phyloP scores from a whole-genome alignment of 2,888 invertebrate species.

The Drosophila eohydei region DNA sequence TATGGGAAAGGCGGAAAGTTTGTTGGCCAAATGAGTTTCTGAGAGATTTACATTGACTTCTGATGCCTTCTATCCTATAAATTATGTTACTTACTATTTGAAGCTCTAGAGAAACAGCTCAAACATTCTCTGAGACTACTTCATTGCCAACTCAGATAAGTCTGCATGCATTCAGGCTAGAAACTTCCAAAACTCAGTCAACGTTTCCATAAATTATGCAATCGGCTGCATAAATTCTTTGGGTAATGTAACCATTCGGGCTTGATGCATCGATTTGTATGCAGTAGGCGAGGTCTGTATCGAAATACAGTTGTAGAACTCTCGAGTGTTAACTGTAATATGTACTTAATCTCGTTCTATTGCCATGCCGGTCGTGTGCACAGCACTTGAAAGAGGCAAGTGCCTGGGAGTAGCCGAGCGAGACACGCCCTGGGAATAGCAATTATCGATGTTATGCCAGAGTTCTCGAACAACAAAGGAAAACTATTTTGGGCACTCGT shows the following conservation, averaged over 20 bases:
- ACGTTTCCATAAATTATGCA: constrained; percentile 3
- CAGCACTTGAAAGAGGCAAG: constrained; percentile 8
- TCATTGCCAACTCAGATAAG: too few species aligned
- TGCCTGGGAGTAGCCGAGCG: not conserved
- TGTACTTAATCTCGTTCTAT: constrained; percentile 48
- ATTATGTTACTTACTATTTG: too few species aligned
- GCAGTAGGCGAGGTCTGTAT: constrained; percentile 6
- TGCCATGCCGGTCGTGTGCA: constrained; percentile 52
- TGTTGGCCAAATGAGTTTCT: too few species aligned
- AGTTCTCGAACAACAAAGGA: constrained; percentile 3
- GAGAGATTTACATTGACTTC: too few species aligned
- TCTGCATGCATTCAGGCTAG: not conserved
- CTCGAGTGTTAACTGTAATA: constrained; percentile 57
- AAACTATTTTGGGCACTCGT: constrained; percentile 16
- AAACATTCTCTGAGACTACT: not conserved
- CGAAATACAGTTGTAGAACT: constrained; percentile 25
- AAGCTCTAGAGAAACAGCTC: too few species aligned
- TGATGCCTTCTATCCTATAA: too few species aligned
- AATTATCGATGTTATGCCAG: constrained; percentile 7
- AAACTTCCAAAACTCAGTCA: not conserved
- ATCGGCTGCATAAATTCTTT: constrained; percentile 1
- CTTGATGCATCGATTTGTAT: constrained; percentile 28
- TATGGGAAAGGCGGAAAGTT: too few species aligned
- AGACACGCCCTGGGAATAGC: constrained; percentile 23
- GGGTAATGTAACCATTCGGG: not conserved